phyloP scores from a whole-genome alignment of 2,888 invertebrate species.

The Lepidocyrtoides sp. region DNA sequence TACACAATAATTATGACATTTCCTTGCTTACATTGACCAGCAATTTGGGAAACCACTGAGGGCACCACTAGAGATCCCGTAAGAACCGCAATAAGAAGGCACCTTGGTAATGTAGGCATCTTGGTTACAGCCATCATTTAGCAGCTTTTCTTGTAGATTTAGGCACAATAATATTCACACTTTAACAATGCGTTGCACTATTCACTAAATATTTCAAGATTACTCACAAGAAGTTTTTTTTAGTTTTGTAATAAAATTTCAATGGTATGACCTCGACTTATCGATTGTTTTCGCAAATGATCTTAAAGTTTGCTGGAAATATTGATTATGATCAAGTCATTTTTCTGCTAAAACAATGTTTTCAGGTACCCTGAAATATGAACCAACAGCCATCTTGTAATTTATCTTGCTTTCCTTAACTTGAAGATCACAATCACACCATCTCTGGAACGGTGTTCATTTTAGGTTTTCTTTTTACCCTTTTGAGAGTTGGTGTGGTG shows the following conservation, averaged over 20 bases:
- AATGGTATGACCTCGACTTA: constrained; percentile 10
- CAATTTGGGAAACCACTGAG: constrained; percentile 73
- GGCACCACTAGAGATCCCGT: constrained; percentile 67
- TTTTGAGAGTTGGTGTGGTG: no score
- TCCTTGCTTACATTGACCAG: constrained; percentile 78
- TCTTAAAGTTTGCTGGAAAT: neutral
- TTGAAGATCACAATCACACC: neutral
- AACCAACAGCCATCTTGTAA: neutral
- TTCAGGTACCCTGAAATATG: no score
- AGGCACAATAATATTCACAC: constrained; percentile 19
- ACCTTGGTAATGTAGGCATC: constrained; percentile 48
- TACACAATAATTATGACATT: no score
- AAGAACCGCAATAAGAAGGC: constrained; percentile 62
- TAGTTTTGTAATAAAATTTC: neutral
- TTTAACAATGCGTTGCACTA: neutral
- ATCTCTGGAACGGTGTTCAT: neutral
- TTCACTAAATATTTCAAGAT: neutral
- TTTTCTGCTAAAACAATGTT: neutral
- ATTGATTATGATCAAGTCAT: neutral
- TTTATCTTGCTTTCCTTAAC: neutral
- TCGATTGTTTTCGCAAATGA: neutral
- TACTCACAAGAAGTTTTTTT: neutral
- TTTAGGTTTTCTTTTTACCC: neutral
- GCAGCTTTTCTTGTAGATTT: neutral
- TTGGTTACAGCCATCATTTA: neutral